Base-by-base conservation (phyloP, 1,140 invertebrate genomes). In the Portunus trituberculatus region DNA sequence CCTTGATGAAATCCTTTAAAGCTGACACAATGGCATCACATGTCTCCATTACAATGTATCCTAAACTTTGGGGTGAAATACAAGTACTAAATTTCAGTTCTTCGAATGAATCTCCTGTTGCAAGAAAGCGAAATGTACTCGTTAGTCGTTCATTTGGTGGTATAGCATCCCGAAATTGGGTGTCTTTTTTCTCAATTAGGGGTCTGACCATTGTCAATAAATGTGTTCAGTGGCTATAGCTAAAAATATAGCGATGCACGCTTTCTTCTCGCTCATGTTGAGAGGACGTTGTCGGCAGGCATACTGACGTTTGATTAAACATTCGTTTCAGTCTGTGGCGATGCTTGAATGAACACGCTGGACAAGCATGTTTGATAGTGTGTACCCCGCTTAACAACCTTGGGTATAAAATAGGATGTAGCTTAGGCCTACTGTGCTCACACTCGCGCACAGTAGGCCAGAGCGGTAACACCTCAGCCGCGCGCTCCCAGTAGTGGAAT, bases 1-100 rank as follows among this genome's bases (percentile, higher is more conserved):
- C 90, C 90, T 91, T 52, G 67, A 91, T 91, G 67, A 10, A 6
- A 7, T 91, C 90, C 39, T 52, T 91, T 31, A 91, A 31, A 29
- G 67, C 90, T 59, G 8, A 59, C 14, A 20, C 25, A 31, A 91
- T 91, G 29, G 90, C 39, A 52, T 16, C 67, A 52, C 90, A 91
- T 14, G 28, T 91, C 8, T 91, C 90, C 28, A 91, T 91, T 25
- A 59, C 46, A 14, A 32, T 89, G 46, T 84, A 25, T 29, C 20
- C 82, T 28, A 8, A 29, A 8, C 59, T 76, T 25, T 76, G 59
- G 10, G 10, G 10, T 14, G 59, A 76, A 25, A 76, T 76, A 12
- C 25, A 12, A 12, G 84, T 86, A 29, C 10, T 86, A 29, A 86
- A 86, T 29, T 86, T 86, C 84, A 86, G 28, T 20, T 86, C 84